Conservation (phyloP, 1,140 invertebrate genomes). For the Drosophila navojoa region DNA sequence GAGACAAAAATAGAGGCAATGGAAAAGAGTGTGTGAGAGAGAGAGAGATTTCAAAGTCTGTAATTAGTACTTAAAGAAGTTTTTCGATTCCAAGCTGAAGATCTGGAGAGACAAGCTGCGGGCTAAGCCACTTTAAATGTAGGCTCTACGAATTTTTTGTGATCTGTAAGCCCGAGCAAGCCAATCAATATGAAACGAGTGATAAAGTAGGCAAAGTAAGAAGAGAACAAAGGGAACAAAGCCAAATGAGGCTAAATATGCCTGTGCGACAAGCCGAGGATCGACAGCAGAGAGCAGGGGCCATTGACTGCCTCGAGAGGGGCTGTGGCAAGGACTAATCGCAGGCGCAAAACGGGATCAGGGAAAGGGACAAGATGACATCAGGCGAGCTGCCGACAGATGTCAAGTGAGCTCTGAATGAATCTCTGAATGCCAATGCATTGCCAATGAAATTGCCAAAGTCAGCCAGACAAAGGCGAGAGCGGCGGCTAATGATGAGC, state of each 20-base stretch:
- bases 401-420: conserved; percentile 32
- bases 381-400: conserved; percentile 21
- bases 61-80: no score
- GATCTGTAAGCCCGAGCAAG: not conserved
- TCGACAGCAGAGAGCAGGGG: no score
- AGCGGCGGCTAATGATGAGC: no score
- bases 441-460: not conserved
- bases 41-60: not conserved
- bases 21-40: no score
- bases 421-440: conserved; percentile 15
- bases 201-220: not conserved
- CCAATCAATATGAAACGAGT: no score
- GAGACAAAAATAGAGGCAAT: no score
- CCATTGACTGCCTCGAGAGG: not conserved
- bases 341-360: not conserved
- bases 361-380: conserved; percentile 6
- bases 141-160: no score
- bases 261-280: not conserved
- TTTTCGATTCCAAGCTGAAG: no score
- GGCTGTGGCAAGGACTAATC: not conserved
- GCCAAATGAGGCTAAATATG: no score
- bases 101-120: no score
- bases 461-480: not conserved
- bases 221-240: no score
- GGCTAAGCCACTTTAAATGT: no score